Base-by-base conservation (phyloP, 2,797 vertebrate genomes). In the Knipowitschia caucasica region DNA sequence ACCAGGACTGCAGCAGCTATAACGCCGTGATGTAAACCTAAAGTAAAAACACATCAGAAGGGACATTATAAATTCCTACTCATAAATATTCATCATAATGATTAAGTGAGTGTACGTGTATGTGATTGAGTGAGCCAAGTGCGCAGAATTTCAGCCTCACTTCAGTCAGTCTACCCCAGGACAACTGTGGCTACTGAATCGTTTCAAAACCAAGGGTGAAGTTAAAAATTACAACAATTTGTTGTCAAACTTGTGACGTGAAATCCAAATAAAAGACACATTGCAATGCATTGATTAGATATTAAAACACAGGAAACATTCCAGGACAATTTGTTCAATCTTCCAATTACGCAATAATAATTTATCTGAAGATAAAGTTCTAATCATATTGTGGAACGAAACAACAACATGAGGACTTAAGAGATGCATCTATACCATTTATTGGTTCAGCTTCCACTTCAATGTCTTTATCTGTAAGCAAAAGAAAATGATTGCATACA, bases 381-480 rank as follows among this genome's bases (percentile, higher is more conserved):
- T 5, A 5, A 14, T 24, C 4, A 23, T 21, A 2, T 12, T 40
- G 9, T 40, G 20, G 7, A 40, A 23, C 5, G n/a, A 11, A 42
- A 14, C 21, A 42, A 24, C n/a, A 15, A n/a, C 39, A 5, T 3
- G 11, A 33, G 23, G 67, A 18, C 8, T 15, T 12, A 17, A 29
- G 20, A 59, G 50, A 35, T 27, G 23, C 10, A 3, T 56, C 57
- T 57, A 83, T 88, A 92, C 91, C 88, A 46, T 87, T 88, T 31
- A 92, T 10, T 0, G 86, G 88, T 49, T 90, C 71, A 67, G 90
- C 86, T 56, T 91, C 78, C 64, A 92, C 88, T 43, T 90, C 89
- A 35, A 71, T 9, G 4, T 49, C 33, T 9, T 29, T 58, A 62
- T 86, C 89, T 89, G 83, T 26, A 76, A 77, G 59, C 69, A 26